phyloP scores from a whole-genome alignment of 2,113 vertebrate species.

The Mohoua ochrocephala region DNA sequence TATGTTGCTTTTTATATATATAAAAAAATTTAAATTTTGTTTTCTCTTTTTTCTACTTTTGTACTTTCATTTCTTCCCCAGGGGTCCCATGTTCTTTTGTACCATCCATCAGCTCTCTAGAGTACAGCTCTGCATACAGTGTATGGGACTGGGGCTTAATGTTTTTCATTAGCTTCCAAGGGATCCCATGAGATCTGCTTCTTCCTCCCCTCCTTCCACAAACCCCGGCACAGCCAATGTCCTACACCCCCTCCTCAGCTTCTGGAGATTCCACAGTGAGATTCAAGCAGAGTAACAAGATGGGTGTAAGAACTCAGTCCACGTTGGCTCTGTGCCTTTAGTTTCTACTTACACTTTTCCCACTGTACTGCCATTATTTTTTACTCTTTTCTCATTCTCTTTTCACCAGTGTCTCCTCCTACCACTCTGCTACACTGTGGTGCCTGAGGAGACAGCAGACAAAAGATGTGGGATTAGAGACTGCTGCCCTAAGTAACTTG shows the following conservation, averaged over 20 bases:
- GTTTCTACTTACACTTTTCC: not conserved
- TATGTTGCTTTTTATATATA: not conserved
- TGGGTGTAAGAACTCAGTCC: rapidly evolving
- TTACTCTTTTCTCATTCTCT: not conserved
- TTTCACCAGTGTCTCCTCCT: not conserved
- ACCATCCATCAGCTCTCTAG: not conserved
- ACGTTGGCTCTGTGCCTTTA: not conserved
- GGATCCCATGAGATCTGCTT: not conserved
- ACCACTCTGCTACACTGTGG: too few relatives aligned
- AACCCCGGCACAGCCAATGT: not conserved
- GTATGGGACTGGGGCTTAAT: not conserved
- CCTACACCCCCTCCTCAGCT: not conserved
- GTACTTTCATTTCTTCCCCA: not conserved
- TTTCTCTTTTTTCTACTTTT: not conserved
- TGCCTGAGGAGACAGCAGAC: not conserved
- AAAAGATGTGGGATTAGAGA: not conserved
- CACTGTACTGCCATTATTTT: not conserved
- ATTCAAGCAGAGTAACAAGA: not conserved
- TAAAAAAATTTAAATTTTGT: not conserved
- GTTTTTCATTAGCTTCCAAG: not conserved
- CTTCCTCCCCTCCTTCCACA: not conserved
- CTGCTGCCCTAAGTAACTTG: not conserved
- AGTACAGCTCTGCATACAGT: not conserved
- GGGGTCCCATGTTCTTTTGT: not conserved
- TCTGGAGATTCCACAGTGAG: not conserved